Evolutionary conservation across 2,888 invertebrate genomes (phyloP), one percentile per base, ranked within the genome.

Genomic region (Lithosia quadra): DNA sequence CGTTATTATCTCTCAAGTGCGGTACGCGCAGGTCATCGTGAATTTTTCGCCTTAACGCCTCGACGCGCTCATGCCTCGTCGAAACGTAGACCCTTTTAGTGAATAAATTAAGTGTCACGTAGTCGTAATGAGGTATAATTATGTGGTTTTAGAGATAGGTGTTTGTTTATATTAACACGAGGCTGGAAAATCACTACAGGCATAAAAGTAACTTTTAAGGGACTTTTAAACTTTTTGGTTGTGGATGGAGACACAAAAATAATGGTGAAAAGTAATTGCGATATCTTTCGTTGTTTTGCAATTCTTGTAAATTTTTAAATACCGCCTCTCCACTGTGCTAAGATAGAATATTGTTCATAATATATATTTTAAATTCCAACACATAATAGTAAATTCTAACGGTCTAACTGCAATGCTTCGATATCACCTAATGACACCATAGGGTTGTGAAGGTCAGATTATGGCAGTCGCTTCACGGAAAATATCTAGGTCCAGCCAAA

Each of bases 31-130:
- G 68, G 68, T 68, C 68, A 68, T 64, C 64, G 63, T 60, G 55
- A 63, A 64, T 68, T 68, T 68, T 68, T 68, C 68, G 68, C 59
- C 55, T 68, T 63, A 63, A 68, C 68, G 68, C 68, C 59, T 68
- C 68, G 68, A 68, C 63, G 68, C 68, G 57, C 55, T 36, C 28
- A 24, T 64, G 59, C 28, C 49, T 63, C 34, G 63, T 34, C 53
- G 58, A 22, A 36, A 59, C 64, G 28, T 55, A 55, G 63, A 55
- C 63, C 60, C 64, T 68, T 68, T 59, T 39, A 68, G 49, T 49
- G 59, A 63, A 68, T 68, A 68, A 64, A 68, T 64, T 64, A 68
- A 34, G 49, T 34, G 53, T 21, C 59, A 55, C 55, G 59, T 55
- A 33, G 36, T 43, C n/a, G n/a, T 59, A 68, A 59, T 58, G 59